A percentile compares a stretch with the other conserved stretches of the same genome.
These are phyloP conservation scores for Cerastis leucographa DNA, from an alignment of 2,888 invertebrate genomes.

Conservation along the genomic window DNA sequence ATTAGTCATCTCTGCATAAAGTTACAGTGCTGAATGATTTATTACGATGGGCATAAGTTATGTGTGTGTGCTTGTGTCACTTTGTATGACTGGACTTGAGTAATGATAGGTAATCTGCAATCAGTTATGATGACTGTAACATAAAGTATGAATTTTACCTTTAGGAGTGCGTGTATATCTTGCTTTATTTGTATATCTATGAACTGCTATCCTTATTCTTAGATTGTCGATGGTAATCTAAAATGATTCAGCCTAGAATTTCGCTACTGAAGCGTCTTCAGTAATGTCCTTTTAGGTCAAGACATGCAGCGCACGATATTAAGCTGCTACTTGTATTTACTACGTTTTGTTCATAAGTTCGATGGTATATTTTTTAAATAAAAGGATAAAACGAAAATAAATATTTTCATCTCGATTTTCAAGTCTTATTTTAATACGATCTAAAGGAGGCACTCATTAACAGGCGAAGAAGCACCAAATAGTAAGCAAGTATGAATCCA, in stretches of 20 bases:
- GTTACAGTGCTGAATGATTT: slow-evolving; percentile 31
- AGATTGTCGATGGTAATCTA: background rate
- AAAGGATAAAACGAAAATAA: background rate
- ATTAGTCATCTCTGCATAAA: slow-evolving; percentile 46
- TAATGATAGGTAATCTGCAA: slow-evolving; percentile 32
- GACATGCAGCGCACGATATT: background rate
- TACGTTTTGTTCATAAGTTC: background rate
- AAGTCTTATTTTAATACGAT: background rate
- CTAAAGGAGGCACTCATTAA: background rate
- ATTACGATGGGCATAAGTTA: slow-evolving; percentile 25
- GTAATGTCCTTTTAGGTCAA: background rate
- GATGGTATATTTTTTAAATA: no score
- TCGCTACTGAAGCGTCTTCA: background rate
- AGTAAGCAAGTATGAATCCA: background rate
- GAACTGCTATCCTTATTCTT: background rate
- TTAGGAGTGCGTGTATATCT: background rate
- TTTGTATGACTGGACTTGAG: slow-evolving; percentile 23
- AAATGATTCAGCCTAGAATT: background rate
- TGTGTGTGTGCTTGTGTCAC: slow-evolving; percentile 26
- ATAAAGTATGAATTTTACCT: background rate
- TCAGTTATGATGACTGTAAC: background rate
- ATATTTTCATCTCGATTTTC: background rate
- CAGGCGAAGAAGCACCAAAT: background rate
- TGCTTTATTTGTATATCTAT: background rate
- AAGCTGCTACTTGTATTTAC: background rate